Base-by-base conservation (phyloP, 2,888 invertebrate genomes). In the Pollenia angustigena region DNA sequence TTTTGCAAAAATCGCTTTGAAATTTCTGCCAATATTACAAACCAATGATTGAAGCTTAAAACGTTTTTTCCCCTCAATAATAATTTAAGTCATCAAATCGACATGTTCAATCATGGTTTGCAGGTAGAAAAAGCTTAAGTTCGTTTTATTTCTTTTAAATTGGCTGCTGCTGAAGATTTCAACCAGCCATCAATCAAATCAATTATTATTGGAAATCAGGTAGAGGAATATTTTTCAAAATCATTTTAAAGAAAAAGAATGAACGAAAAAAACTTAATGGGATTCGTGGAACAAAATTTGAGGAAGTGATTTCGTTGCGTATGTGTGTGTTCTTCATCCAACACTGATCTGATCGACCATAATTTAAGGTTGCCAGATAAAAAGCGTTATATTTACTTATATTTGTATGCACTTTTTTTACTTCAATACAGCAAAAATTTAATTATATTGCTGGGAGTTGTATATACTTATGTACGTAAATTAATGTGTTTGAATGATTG, bases 161-260 rank as follows among this genome's bases (percentile, higher is more conserved):
- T 72, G 79, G 79, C 82, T 79, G 82, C 82, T 85, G 82, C 50
- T 68, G 68, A 46, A 50, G 66, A 9, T n/a, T 78, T 64, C 89
- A 90, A 87, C 89, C 90, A 91, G 69, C 90, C 92, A 91, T 92
- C 92, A 92, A 92, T 92, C 92, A 92, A 92, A 92, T 92, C 92
- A 92, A 92, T 92, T 92, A 92, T 92, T 92, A 92, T 92, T 90
- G 92, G 92, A 90, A 85, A 6, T 46, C 79, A 80, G 72, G 66
- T 74, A 74, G n/a, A 74, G 23, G 6, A n/a, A 69, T n/a, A 12
- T 23, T 81, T 78, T 40, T 75, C 62, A 14, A 14, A 52, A 16
- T 48, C 32, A n/a, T 46, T 60, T 42, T 48, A 4, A 42, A n/a
- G 32, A 32, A 32, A 32, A 32, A 32, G 32, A 32, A 32, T 6